A percentile compares a stretch with the other conserved stretches of the same genome.
Conservation (phyloP, 2,888 invertebrate species). For the Barypeithes pellucidus region DNA sequence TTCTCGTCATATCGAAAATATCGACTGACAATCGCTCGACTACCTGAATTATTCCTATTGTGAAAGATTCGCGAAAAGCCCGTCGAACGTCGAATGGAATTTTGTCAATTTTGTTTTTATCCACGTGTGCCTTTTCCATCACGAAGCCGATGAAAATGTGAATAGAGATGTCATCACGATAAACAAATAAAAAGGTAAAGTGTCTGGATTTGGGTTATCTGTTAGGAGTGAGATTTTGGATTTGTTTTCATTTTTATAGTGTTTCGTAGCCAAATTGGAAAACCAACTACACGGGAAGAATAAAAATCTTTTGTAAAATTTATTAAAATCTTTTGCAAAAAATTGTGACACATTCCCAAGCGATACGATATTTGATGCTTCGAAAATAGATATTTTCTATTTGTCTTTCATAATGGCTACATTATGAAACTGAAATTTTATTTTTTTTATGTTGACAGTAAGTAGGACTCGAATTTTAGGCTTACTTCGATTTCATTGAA, state of each 20-base stretch:
- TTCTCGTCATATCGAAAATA: slow-evolving; percentile 8
- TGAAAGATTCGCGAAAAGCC: slow-evolving; percentile 4
- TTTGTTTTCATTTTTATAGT: background rate
- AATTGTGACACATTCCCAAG: too few relatives aligned
- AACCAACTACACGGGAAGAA: too few relatives aligned
- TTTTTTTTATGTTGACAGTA: too few relatives aligned
- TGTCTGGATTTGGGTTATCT: background rate
- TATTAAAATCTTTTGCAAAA: too few relatives aligned
- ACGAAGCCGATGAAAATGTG: background rate
- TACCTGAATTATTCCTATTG: background rate
- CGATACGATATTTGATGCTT: too few relatives aligned
- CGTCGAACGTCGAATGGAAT: slow-evolving; percentile 3
- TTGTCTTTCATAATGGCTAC: too few relatives aligned
- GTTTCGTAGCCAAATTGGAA: too few relatives aligned
- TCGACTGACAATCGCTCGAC: background rate
- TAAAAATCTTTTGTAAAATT: too few relatives aligned
- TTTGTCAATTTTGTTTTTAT: slow-evolving; percentile 16
- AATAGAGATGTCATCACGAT: background rate
- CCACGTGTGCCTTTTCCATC: background rate
- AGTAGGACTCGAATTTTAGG: too few relatives aligned
- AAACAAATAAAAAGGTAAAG: background rate
- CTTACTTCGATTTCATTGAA: too few relatives aligned
- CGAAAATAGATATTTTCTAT: too few relatives aligned
- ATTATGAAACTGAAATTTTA: too few relatives aligned
- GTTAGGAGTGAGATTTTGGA: background rate